Conservation (phyloP, 2,888 invertebrate genomes). For the Acholoe squamosa region DNA sequence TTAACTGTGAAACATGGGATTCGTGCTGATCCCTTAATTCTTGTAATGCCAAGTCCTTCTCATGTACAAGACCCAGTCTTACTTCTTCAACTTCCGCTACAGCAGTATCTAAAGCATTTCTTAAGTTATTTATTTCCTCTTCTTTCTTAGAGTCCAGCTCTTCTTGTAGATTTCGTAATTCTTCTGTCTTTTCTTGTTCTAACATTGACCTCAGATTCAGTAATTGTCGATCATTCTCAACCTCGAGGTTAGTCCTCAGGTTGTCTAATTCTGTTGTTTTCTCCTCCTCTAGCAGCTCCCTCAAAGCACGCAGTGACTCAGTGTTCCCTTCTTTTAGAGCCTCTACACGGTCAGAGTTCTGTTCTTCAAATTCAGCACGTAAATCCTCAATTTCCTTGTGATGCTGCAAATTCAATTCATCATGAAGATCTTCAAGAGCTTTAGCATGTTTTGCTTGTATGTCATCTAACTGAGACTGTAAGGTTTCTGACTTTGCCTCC, state of each 20-base stretch:
- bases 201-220: slow-evolving; percentile 2
- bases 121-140: slow-evolving; percentile 25
- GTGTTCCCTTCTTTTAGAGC: not conserved
- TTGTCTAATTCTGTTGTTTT: not conserved
- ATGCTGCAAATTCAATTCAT: not conserved
- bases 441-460: slow-evolving; percentile 25
- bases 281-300: slow-evolving; percentile 16
- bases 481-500: not conserved
- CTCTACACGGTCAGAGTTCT: not conserved
- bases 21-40: not conserved
- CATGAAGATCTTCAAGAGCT: slow-evolving; percentile 12
- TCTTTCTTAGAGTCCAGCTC: not conserved
- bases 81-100: not conserved
- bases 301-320: not conserved
- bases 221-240: slow-evolving; percentile 48
- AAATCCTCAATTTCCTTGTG: not conserved
- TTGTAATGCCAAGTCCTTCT: not conserved
- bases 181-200: not conserved
- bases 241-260: not conserved
- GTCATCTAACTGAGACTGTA: slow-evolving; percentile 41
- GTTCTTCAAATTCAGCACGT: not conserved
- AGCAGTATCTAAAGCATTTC: not conserved
- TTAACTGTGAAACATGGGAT: not conserved
- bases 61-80: not conserved
- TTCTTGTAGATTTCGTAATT: not conserved